These are phyloP conservation scores for Drosophila quasianomalipes DNA, from an alignment of 2,888 invertebrate species.

Conservation along the genomic window DNA sequence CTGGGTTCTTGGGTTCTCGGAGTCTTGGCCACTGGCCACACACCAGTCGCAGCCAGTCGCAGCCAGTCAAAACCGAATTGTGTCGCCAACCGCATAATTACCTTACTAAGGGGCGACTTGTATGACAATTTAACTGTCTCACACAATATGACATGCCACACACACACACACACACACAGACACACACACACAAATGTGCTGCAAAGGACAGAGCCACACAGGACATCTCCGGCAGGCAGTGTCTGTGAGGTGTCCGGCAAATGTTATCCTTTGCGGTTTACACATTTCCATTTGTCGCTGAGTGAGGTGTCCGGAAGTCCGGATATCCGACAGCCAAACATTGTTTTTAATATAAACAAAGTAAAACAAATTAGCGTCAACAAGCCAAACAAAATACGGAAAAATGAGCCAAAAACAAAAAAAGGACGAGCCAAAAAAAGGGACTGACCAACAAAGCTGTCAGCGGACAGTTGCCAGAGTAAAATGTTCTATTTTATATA, in stretches of 20 bases:
- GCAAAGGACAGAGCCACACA: conserved; percentile 19
- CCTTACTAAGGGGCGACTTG: conserved; percentile 59
- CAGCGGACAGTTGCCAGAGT: conserved; percentile 49
- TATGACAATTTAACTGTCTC: conserved; percentile 76
- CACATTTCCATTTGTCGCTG: conserved; percentile 64
- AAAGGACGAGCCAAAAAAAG: background rate
- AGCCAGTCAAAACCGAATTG: conserved; percentile 41
- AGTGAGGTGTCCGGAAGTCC: conserved; percentile 45
- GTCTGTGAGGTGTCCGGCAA: conserved; percentile 50
- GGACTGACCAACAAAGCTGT: conserved; percentile 25
- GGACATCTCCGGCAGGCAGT: conserved; percentile 36
- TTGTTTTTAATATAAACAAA: conserved; percentile 81
- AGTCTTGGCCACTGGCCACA: conserved; percentile 21
- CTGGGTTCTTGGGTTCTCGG: background rate
- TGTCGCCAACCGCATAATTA: conserved; percentile 68
- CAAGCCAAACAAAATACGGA: conserved; percentile 31
- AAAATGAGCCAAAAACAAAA: conserved; percentile 5
- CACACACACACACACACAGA: background rate
- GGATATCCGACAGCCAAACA: conserved; percentile 60
- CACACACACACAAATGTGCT: conserved; percentile 39
- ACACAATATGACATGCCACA: conserved; percentile 66
- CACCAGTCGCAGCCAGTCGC: conserved; percentile 41
- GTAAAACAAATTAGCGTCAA: conserved; percentile 76
- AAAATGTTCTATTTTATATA: conserved; percentile 59
- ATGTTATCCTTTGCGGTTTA: conserved; percentile 78